Evolutionary conservation across 2,113 vertebrate genomes (phyloP).

Genomic region (Triplophysa rosa): DNA sequence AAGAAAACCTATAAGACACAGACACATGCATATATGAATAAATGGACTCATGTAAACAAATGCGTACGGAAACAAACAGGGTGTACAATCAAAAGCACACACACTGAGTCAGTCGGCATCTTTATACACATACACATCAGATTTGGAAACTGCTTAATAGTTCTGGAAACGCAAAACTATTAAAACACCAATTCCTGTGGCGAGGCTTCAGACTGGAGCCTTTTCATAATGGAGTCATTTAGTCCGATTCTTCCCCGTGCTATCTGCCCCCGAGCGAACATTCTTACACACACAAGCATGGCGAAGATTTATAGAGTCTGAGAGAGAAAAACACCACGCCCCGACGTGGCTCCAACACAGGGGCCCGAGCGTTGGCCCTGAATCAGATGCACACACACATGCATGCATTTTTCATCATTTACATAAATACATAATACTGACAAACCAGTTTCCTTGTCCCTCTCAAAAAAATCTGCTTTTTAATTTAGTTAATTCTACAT

Average conservation of each 20-base stretch:
- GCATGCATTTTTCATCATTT: not conserved
- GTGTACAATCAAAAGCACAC: slow-evolving; percentile 12
- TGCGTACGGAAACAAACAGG: slow-evolving; percentile 13
- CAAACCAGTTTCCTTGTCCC: not conserved
- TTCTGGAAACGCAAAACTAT: slow-evolving; percentile 58
- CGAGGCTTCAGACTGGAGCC: slow-evolving; percentile 52
- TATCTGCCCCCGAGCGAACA: slow-evolving; percentile 61
- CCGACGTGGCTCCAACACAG: slow-evolving; percentile 30
- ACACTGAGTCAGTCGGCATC: slow-evolving; percentile 5
- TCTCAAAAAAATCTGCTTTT: not conserved
- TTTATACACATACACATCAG: not conserved
- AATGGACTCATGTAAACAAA: slow-evolving; percentile 7
- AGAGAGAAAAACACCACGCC: slow-evolving; percentile 42
- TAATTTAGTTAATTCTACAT: no score
- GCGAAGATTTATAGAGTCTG: slow-evolving; percentile 55
- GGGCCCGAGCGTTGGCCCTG: slow-evolving; percentile 27
- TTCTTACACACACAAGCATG: slow-evolving; percentile 52
- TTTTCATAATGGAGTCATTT: slow-evolving; percentile 61
- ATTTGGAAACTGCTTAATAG: slow-evolving; percentile 50
- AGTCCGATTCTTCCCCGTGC: slow-evolving; percentile 50
- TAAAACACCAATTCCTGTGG: slow-evolving; percentile 64
- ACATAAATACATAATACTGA: not conserved
- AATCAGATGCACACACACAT: not conserved
- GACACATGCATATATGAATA: slow-evolving; percentile 26
- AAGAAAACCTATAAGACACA: slow-evolving; percentile 30